These are phyloP conservation scores for Lycia hirtaria DNA, from an alignment of 2,888 invertebrate genomes.

Conservation along the genomic window DNA sequence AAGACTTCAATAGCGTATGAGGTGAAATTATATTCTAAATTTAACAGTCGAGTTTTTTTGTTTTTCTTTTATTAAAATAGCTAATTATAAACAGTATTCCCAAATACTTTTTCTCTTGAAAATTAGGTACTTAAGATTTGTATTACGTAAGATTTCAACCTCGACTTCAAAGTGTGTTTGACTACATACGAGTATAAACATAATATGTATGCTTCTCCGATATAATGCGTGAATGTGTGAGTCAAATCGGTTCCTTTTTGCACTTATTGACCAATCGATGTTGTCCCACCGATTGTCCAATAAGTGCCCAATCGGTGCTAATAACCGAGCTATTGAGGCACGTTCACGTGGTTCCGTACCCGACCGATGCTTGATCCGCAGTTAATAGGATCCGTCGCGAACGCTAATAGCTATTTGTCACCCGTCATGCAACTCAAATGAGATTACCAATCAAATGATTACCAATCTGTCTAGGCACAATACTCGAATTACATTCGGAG, in stretches of 20 bases:
- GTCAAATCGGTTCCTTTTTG: not conserved
- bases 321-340: conserved; percentile 67
- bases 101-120: no score
- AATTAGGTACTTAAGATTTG: no score
- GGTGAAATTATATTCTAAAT: no score
- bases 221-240: not conserved
- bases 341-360: conserved; percentile 50
- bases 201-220: not conserved
- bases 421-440: conserved; percentile 67
- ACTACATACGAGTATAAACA: no score
- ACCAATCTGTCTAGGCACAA: conserved; percentile 39
- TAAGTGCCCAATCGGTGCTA: conserved; percentile 47
- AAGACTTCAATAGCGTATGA: no score
- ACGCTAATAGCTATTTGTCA: conserved; percentile 80
- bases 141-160: no score
- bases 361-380: conserved; percentile 45
- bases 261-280: no score
- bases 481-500: conserved; percentile 51
- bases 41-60: no score
- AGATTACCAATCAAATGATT: conserved; percentile 76
- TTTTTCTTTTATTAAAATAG: no score
- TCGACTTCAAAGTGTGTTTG: no score
- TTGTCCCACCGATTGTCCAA: not conserved
- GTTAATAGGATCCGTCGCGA: conserved; percentile 64
- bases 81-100: no score